A percentile compares a stretch with the other conserved stretches of the same genome.
phyloP scores from a whole-genome alignment of 2,797 vertebrate species.

The Etheostoma nigrum region DNA sequence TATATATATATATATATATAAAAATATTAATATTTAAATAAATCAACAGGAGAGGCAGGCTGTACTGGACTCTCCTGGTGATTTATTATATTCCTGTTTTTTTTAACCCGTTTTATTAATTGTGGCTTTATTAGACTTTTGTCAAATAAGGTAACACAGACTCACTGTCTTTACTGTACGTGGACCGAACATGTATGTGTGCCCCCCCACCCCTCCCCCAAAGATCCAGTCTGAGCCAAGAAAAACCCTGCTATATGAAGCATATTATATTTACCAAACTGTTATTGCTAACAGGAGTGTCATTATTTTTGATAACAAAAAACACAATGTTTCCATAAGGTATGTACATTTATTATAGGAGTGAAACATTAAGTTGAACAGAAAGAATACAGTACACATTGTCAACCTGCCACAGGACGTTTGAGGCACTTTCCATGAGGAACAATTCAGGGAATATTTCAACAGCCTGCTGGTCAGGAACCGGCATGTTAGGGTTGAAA shows the following conservation, averaged over 20 bases:
- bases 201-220: too few species aligned
- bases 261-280: not conserved
- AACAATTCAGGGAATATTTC: slow-evolving; percentile 56
- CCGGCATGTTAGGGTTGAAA: not conserved
- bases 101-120: too few species aligned
- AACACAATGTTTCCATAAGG: slow-evolving; percentile 35
- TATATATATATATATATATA: too few species aligned
- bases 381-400: slow-evolving; percentile 79
- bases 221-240: too few species aligned
- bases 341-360: slow-evolving; percentile 82
- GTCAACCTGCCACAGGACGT: slow-evolving; percentile 79
- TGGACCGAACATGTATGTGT: too few species aligned
- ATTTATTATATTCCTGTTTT: too few species aligned
- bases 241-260: not conserved
- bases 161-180: too few species aligned
- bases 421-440: slow-evolving; percentile 85
- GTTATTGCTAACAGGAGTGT: not conserved
- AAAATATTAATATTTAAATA: too few species aligned
- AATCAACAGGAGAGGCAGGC: too few species aligned
- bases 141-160: too few species aligned
- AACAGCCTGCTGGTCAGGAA: slow-evolving; percentile 50
- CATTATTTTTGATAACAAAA: not conserved
- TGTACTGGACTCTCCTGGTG: too few species aligned
- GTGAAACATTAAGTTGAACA: slow-evolving; percentile 64
- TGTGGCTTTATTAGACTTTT: too few species aligned